phyloP scores from a whole-genome alignment of 2,797 vertebrate species.

The Ibycter americanus region DNA sequence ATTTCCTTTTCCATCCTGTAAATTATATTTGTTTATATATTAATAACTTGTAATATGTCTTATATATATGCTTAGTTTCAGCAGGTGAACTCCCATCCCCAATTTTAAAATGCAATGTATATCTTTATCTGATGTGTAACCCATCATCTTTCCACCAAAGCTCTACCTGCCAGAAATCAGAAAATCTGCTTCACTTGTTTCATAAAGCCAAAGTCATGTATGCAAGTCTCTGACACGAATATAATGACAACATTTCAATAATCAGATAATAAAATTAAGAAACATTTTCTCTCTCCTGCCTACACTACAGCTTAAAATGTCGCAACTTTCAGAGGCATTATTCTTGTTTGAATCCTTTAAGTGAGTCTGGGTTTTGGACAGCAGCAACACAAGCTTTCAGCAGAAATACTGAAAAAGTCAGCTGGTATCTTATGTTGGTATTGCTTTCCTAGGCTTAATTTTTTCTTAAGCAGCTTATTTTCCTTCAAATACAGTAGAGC shows the following conservation, averaged over 20 bases:
- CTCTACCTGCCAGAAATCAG: background rate
- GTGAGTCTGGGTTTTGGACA: background rate
- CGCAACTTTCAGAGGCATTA: background rate
- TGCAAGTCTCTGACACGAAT: background rate
- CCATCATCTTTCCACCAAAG: background rate
- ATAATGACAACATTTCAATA: background rate
- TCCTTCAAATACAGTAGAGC: background rate
- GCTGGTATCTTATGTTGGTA: background rate
- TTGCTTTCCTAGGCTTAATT: background rate
- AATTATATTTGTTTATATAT: background rate
- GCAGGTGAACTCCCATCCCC: accelerated
- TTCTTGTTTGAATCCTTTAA: background rate
- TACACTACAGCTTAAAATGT: background rate
- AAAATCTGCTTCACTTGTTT: background rate
- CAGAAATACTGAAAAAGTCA: background rate
- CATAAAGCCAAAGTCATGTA: background rate
- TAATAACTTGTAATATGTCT: background rate
- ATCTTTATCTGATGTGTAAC: background rate
- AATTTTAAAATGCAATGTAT: background rate
- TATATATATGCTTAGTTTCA: background rate
- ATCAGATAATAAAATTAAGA: background rate
- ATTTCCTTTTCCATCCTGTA: background rate
- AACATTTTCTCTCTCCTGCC: background rate
- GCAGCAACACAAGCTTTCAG: background rate
- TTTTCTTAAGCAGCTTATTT: background rate